A percentile compares a stretch with the other conserved stretches of the same genome.
phyloP scores from a whole-genome alignment of 2,797 vertebrate species.

The Morelia viridis region DNA sequence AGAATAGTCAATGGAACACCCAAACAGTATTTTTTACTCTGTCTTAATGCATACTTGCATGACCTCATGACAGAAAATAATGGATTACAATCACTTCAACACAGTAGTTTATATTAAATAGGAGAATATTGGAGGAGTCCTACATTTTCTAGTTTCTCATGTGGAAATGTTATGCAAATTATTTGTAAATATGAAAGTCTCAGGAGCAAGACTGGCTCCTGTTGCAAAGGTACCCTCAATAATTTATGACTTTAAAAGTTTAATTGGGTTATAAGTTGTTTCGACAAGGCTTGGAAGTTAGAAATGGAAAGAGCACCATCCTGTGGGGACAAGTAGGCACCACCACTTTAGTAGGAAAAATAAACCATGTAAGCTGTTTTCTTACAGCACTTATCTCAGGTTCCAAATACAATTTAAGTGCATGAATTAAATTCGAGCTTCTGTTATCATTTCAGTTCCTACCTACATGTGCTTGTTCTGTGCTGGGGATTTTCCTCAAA shows the following conservation, averaged over 20 bases:
- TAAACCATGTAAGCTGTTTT: neutral
- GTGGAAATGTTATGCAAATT: constrained; percentile 77
- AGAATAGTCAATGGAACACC: constrained; percentile 56
- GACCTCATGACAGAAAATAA: constrained; percentile 64
- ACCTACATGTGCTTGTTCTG: neutral
- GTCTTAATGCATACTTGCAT: constrained; percentile 64
- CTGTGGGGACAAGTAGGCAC: constrained; percentile 64
- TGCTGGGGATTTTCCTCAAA: neutral
- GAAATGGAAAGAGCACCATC: constrained; percentile 77
- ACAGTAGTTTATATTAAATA: constrained; percentile 66
- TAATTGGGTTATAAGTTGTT: constrained; percentile 54
- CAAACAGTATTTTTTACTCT: constrained; percentile 53
- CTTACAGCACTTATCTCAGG: neutral
- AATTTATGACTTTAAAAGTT: constrained; percentile 65
- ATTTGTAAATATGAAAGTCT: constrained; percentile 74
- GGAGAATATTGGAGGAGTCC: constrained; percentile 64
- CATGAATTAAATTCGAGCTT: neutral
- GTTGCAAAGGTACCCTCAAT: constrained; percentile 68
- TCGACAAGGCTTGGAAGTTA: constrained; percentile 31
- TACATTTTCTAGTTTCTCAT: constrained; percentile 65
- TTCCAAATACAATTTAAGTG: neutral
- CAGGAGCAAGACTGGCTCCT: constrained; percentile 61
- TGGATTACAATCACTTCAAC: constrained; percentile 62
- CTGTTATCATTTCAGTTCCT: neutral
- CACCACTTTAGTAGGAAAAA: neutral